Conservation (phyloP, 1,140 invertebrate genomes). For the Panagrolaimus sp. region DNA sequence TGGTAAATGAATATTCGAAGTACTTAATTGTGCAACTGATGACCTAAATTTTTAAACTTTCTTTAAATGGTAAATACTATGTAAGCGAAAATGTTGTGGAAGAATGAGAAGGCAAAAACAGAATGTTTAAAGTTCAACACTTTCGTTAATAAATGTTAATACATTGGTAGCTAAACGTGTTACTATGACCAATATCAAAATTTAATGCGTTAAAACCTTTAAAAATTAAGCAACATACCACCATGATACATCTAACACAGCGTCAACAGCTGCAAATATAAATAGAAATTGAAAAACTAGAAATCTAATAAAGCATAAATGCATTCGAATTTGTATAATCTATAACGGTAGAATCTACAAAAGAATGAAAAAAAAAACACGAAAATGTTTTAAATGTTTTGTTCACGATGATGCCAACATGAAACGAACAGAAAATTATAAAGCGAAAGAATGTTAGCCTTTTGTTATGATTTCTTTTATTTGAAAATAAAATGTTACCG, state of each 20-base stretch:
- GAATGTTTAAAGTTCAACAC: neutral
- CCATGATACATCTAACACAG: conserved; percentile 37
- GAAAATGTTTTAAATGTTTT: too few species aligned
- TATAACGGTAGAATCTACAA: neutral
- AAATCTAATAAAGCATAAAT: conserved; percentile 11
- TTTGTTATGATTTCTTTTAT: too few species aligned
- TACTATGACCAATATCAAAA: too few species aligned
- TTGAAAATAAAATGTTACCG: too few species aligned
- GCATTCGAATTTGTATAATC: conserved; percentile 11
- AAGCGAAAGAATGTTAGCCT: too few species aligned
- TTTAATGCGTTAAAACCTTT: neutral
- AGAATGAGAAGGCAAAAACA: neutral
- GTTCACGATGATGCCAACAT: too few species aligned
- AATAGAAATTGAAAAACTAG: neutral
- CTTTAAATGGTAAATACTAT: neutral
- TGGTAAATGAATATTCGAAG: conserved; percentile 30
- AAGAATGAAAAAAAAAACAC: too few species aligned
- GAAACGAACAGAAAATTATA: too few species aligned
- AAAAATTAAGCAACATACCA: conserved; percentile 27
- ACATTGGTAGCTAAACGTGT: too few species aligned
- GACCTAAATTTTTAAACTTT: conserved; percentile 34
- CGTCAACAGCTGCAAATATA: neutral
- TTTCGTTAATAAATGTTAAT: neutral
- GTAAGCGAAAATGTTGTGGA: neutral
- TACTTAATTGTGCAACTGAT: conserved; percentile 46